Percentiles rank a stretch among this genome's conserved stretches.
phyloP scores from a whole-genome alignment of 2,888 invertebrate species.

The Eumerus sabulonum region DNA sequence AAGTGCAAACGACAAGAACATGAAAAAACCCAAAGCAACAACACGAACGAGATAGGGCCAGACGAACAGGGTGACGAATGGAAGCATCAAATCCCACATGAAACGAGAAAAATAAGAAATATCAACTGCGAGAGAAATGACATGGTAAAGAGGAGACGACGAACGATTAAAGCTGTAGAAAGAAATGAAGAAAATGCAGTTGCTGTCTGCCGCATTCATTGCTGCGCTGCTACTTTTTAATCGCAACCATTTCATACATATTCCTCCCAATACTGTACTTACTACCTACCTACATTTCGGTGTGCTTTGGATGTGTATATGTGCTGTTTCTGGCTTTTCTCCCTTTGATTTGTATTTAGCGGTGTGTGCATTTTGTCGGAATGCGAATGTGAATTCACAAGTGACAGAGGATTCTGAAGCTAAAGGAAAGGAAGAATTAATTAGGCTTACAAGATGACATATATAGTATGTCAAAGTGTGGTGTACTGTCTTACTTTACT shows the following conservation, averaged over 20 bases:
- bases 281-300: no score
- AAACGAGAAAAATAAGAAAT: background rate
- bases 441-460: no score
- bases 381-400: conserved; percentile 35
- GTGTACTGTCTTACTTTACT: no score
- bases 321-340: conserved; percentile 19
- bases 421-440: no score
- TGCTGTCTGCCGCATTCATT: conserved; percentile 51
- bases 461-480: no score
- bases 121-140: no score
- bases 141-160: background rate
- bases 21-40: conserved; percentile 25
- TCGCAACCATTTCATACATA: background rate
- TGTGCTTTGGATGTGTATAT: background rate
- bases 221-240: background rate
- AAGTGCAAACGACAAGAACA: conserved; percentile 11
- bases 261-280: no score
- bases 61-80: background rate
- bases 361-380: conserved; percentile 52
- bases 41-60: conserved; percentile 9
- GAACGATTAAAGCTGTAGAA: conserved; percentile 6
- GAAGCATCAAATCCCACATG: background rate
- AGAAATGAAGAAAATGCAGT: conserved; percentile 57
- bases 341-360: conserved; percentile 23
- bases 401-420: no score